Base-by-base conservation (phyloP, 1,140 invertebrate species). In the Zophobas atratus region DNA sequence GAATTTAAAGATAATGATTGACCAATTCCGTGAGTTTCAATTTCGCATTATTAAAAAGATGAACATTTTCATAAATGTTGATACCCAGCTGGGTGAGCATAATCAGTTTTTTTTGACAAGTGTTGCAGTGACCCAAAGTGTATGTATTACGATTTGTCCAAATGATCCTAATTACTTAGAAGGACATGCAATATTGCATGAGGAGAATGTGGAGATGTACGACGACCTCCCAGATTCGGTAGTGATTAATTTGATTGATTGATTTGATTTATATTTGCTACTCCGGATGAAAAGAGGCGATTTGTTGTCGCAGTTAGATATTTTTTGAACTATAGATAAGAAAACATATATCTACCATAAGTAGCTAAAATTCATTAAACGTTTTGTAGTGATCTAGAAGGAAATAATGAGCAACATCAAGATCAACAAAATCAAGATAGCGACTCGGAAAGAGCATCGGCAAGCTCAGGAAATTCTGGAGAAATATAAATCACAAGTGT, bases 11-110 rank as follows among this genome's bases (percentile, higher is more conserved):
- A 46, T 6, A 51, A 51, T 51, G 49, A 51, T 20, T 51, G 49
- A 51, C 49, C 49, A 51, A 20, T 51, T 51, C 49, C n/a, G 49
- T 20, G 4, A 51, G n/a, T 51, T 51, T 51, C 49, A 51, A 51
- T 20, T 51, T 46, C 49, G 49, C n/a, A 51, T 4, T 6, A 6
- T 51, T 51, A 51, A 51, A 51, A 51, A 51, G 4, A 51, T 51
- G 49, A 51, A 4, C 4, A 51, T 20, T 6, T 51, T 51, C n/a
- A 51, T 51, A 51, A 4, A 46, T 46, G 43, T 46, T 46, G 43
- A 46, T 46, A 46, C 43, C 43, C 43, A 46, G 43, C 43, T 46
- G 43, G 43, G 43, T 46, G 43, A 46, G 43, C 43, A 46, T 46
- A 46, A 46, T 46, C 43, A 46, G 43, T 46, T 46, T 46, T 46